Conservation (phyloP, 1,140 invertebrate genomes). For the Parapsyche elsis region DNA sequence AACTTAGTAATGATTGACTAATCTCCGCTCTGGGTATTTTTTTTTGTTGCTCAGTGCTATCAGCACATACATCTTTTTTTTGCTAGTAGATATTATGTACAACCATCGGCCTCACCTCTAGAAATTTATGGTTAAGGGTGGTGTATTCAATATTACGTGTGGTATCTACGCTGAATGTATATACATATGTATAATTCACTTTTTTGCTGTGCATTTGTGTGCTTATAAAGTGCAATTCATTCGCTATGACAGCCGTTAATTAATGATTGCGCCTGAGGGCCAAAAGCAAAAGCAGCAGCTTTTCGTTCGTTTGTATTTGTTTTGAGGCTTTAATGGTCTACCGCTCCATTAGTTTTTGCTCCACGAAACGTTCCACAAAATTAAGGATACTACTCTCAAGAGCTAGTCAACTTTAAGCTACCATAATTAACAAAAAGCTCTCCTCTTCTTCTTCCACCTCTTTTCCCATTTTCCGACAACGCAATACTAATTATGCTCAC, state of each 20-base stretch:
- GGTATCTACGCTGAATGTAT: too few species aligned
- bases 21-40: too few species aligned
- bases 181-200: too few species aligned
- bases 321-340: constrained; percentile 34
- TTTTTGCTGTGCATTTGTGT: too few species aligned
- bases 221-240: background rate
- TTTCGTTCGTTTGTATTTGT: constrained; percentile 26
- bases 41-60: too few species aligned
- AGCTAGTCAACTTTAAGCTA: constrained; percentile 23
- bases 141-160: too few species aligned
- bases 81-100: too few species aligned
- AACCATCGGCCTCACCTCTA: too few species aligned
- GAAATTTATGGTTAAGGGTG: too few species aligned
- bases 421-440: constrained; percentile 34
- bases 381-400: constrained; percentile 18
- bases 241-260: constrained; percentile 14
- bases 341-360: constrained; percentile 37
- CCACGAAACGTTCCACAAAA: constrained; percentile 15
- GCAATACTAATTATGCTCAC: background rate
- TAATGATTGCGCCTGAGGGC: constrained; percentile 9
- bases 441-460: background rate
- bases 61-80: too few species aligned
- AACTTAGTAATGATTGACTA: too few species aligned
- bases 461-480: background rate
- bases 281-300: background rate